Percentiles rank a stretch among this genome's conserved stretches.
These are phyloP conservation scores for Macrobrachium nipponense DNA, from an alignment of 1,140 invertebrate genomes.

Conservation along the genomic window DNA sequence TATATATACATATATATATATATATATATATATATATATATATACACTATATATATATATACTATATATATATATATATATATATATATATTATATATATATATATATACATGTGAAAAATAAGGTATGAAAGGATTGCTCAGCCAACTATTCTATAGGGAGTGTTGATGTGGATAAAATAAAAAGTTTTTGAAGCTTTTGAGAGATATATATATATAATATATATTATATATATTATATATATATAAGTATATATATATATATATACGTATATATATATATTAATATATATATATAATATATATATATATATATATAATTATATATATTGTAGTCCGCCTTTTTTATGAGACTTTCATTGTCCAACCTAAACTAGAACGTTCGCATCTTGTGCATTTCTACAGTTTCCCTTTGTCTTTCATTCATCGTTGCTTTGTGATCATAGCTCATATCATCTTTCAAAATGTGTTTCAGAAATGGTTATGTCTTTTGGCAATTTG, in stretches of 20 bases:
- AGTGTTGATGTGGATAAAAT: too few species aligned
- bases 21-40: conserved; percentile 20
- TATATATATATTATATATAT: conserved; percentile 10
- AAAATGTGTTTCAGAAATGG: too few species aligned
- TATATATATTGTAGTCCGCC: neutral
- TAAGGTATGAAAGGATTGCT: too few species aligned
- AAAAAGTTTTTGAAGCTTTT: too few species aligned
- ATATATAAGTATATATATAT: conserved; percentile 12
- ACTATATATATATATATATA: conserved; percentile 14
- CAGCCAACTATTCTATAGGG: too few species aligned
- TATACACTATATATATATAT: conserved; percentile 7
- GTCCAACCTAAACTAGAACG: too few species aligned
- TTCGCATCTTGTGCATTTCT: too few species aligned
- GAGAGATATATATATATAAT: neutral
- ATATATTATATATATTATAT: conserved; percentile 14
- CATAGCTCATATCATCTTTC: too few species aligned
- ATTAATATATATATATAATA: neutral
- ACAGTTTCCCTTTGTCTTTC: too few species aligned
- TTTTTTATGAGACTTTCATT: too few species aligned
- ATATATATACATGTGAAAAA: neutral
- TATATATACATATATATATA: conserved; percentile 7
- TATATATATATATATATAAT: neutral
- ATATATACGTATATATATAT: conserved; percentile 6
- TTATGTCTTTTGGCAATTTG: too few species aligned
- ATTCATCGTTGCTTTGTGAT: too few species aligned